Conservation (phyloP, 2,113 vertebrate species). For the Nothobranchius furzeri region DNA sequence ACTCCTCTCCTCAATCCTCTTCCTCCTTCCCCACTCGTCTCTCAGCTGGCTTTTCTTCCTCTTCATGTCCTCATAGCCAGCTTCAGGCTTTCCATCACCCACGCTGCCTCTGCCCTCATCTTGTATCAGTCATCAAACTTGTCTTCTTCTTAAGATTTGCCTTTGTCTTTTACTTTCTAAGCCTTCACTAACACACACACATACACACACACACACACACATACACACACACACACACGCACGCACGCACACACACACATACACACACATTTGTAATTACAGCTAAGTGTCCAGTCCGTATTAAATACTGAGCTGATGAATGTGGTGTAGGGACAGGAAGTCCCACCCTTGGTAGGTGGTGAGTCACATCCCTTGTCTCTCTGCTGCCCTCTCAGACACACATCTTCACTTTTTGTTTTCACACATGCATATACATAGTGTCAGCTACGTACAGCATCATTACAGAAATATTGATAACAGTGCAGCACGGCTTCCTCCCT, state of each 20-base stretch:
- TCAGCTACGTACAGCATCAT: conserved; percentile 41
- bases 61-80: conserved; percentile 30
- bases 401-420: conserved; percentile 35
- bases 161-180: conserved; percentile 30
- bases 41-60: conserved; percentile 32
- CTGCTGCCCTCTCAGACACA: conserved; percentile 17
- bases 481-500: conserved; percentile 24
- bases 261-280: conserved; percentile 98
- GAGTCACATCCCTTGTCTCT: conserved; percentile 49
- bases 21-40: conserved; percentile 13
- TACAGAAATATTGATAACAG: conserved; percentile 41
- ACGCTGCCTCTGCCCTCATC: conserved; percentile 26
- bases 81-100: conserved; percentile 53
- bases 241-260: neutral
- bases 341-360: conserved; percentile 83
- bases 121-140: conserved; percentile 43
- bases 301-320: conserved; percentile 94
- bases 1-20: conserved; percentile 24
- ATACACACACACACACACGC: conserved; percentile 35
- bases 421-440: conserved; percentile 51
- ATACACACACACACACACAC: conserved; percentile 80
- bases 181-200: conserved; percentile 53
- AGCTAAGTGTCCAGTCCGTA: conserved; percentile 90
- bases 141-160: conserved; percentile 31
- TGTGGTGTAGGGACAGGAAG: conserved; percentile 91